A percentile compares a stretch with the other conserved stretches of the same genome.
Conservation (phyloP, 1,140 invertebrate species). For the Drosophila biarmipes region DNA sequence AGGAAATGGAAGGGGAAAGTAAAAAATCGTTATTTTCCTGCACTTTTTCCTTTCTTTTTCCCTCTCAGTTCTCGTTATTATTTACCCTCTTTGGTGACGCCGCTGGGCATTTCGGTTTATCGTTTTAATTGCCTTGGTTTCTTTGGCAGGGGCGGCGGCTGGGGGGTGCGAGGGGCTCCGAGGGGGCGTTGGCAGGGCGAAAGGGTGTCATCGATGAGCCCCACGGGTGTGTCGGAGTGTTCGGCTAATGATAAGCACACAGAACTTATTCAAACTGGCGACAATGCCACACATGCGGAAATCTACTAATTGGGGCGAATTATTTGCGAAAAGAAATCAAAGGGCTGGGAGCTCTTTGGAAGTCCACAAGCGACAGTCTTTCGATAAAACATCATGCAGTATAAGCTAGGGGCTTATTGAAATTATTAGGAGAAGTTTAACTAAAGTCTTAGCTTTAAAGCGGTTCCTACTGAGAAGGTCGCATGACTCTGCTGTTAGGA, state of each 20-base stretch:
- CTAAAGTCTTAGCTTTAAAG: no score
- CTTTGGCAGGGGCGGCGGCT: conserved; percentile 5
- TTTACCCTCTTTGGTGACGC: conserved; percentile 33
- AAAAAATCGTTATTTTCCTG: conserved; percentile 22
- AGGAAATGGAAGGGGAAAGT: neutral
- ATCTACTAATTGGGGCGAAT: conserved; percentile 44
- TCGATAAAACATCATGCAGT: no score
- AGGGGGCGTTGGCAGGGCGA: neutral
- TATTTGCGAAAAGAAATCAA: conserved; percentile 20
- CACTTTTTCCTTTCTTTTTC: conserved; percentile 8
- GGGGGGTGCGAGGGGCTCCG: neutral
- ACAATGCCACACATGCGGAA: conserved; percentile 8
- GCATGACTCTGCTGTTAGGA: no score
- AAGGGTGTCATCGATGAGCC: conserved; percentile 34
- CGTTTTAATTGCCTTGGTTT: conserved; percentile 72
- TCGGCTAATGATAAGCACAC: conserved; percentile 69
- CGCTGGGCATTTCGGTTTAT: conserved; percentile 72
- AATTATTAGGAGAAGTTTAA: no score
- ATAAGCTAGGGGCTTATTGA: no score
- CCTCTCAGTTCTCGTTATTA: conserved; percentile 26
- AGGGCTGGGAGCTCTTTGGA: neutral
- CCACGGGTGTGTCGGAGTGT: conserved; percentile 36
- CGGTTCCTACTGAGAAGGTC: no score
- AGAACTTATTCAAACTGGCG: conserved; percentile 36
- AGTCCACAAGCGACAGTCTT: neutral